These are phyloP conservation scores for Acutogordius australiensis DNA, from an alignment of 2,888 invertebrate genomes.

Conservation along the genomic window DNA sequence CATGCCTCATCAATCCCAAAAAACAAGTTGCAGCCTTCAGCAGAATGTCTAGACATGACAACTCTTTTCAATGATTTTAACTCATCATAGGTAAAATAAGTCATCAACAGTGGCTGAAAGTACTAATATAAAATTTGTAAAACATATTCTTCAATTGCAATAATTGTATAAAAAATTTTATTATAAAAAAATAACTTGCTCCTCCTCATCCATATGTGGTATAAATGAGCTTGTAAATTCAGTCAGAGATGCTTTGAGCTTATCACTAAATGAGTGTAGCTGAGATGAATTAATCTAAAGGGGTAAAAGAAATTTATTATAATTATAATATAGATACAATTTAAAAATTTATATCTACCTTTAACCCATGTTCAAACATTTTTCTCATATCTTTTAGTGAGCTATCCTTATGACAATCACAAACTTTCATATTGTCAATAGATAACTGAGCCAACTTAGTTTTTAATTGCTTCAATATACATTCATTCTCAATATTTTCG, in stretches of 20 bases:
- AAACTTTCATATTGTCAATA: not conserved
- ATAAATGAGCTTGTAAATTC: conserved; percentile 3
- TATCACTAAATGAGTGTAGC: not conserved
- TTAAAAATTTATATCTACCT: not conserved
- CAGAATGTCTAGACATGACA: conserved; percentile 1
- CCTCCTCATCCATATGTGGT: conserved; percentile 11
- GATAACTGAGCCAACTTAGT: not conserved
- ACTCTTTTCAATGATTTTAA: not conserved
- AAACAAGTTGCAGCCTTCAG: not conserved
- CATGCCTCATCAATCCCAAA: not conserved
- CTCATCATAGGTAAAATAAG: conserved; percentile 9
- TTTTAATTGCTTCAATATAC: not conserved
- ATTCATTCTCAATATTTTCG: conserved; percentile 11
- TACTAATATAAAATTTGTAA: not conserved
- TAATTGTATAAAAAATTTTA: not conserved
- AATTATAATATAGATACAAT: not conserved
- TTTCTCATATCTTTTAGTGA: conserved; percentile 3
- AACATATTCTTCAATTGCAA: not conserved
- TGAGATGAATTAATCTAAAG: not conserved
- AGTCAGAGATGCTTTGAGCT: not conserved
- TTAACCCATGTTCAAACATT: not conserved
- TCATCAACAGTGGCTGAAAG: conserved; percentile 3
- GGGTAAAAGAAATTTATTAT: not conserved
- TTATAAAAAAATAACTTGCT: not conserved
- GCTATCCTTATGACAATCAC: conserved; percentile 4